Evolutionary conservation across 2,888 invertebrate species (phyloP), one percentile per base, ranked within the genome.

Genomic region (Philonicus albiceps): DNA sequence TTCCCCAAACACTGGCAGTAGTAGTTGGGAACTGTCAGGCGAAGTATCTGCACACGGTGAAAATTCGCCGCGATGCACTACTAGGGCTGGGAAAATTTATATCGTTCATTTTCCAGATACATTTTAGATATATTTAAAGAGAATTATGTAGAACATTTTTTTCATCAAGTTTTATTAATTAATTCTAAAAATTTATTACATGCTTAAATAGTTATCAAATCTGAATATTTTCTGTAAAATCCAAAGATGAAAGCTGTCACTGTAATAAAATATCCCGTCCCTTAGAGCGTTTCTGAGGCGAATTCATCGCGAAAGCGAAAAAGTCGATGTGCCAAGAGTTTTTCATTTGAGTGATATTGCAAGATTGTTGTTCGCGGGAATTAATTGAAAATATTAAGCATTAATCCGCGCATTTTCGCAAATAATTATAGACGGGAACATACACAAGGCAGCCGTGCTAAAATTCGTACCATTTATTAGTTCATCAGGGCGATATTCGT

Each of bases 291-390:
- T 49, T n/a, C 49, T 7, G 19, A 49, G 6, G n/a, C 55, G 37
- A 83, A 83, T 83, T 83, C 83, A 55, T 72, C 72, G 64, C 40
- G 72, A 72, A 83, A 81, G 73, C 49, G 49, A 73, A 85, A 78
- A 49, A 85, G 83, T 81, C 43, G 55, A 87, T 75, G 87, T 87
- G 87, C 87, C 86, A 87, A 81, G 81, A 83, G 87, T 86, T 85
- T 84, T 64, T 64, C 64, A 64, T 64, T 64, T 64, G 64, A 64
- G 64, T 64, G 22, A 64, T 37, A 37, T 87, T 87, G 87, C 87
- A 86, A 43, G 86, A 86, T 87, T 86, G 86, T 87, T 87, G 84
- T 86, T 76, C 86, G 34, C 22, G 83, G n/a, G 73, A 84, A 85
- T 64, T 87, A 87, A 64, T 80, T 30, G 72, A 30, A 53, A 80